A percentile compares a stretch with the other conserved stretches of the same genome.
Evolutionary conservation across 2,113 vertebrate genomes (phyloP).

Genomic region (Corvus hawaiiensis): DNA sequence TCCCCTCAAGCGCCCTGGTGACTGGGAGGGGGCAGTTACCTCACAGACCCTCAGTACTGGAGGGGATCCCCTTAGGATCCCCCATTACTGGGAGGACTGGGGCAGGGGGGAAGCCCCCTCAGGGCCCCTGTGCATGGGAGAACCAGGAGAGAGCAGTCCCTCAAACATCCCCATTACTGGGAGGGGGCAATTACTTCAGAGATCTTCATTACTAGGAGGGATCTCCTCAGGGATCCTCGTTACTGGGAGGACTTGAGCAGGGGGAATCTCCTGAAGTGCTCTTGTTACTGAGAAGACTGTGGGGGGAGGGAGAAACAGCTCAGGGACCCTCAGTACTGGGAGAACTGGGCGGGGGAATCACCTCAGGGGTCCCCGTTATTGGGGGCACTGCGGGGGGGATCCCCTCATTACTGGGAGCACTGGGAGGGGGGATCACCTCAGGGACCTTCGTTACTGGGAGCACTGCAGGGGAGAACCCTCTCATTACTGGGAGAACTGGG

Average conservation of each 20-base stretch:
- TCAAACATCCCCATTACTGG: background rate
- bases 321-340: no score
- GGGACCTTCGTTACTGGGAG: no score
- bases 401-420: background rate
- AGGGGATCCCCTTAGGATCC: no score
- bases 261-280: background rate
- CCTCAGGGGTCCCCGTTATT: accelerated
- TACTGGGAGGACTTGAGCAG: background rate
- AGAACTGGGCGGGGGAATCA: background rate
- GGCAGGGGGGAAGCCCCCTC: background rate
- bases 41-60: background rate
- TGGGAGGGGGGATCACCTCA: background rate
- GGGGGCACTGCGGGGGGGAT: accelerated
- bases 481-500: accelerated
- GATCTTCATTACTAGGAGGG: no score
- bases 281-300: background rate
- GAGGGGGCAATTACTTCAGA: background rate
- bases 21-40: background rate
- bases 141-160: background rate
- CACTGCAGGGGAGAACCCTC: background rate
- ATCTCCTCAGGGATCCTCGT: background rate
- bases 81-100: background rate
- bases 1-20: accelerated
- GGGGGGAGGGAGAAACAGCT: background rate
- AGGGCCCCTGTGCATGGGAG: background rate